These are phyloP conservation scores for Rhopalosiphum padi DNA, from an alignment of 1,140 invertebrate species.

Conservation along the genomic window DNA sequence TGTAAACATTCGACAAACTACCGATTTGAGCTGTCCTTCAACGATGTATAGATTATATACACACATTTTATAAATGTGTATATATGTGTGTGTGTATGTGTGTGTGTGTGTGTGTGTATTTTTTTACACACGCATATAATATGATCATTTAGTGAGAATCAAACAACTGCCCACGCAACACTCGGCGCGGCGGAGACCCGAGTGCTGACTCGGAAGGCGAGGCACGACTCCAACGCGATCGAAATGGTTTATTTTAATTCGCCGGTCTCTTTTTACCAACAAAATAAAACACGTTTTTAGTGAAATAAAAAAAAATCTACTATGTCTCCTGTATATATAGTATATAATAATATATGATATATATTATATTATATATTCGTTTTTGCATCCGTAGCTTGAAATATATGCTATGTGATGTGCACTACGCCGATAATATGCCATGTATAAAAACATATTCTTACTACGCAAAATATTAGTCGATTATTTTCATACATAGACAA, in stretches of 20 bases:
- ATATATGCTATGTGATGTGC: neutral
- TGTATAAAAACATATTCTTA: neutral
- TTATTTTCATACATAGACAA: neutral
- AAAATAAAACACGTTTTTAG: conserved; percentile 23
- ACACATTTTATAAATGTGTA: neutral
- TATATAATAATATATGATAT: too few species aligned
- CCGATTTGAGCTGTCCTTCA: conserved; percentile 24
- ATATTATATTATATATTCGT: neutral
- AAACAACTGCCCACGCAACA: conserved; percentile 38
- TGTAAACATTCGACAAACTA: conserved; percentile 47
- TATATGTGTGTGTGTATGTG: neutral
- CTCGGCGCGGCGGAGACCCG: neutral
- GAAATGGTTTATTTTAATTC: conserved; percentile 10
- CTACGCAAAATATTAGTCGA: neutral
- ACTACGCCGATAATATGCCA: neutral
- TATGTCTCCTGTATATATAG: neutral
- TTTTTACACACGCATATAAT: neutral
- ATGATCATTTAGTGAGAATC: conserved; percentile 32
- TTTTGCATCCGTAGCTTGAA: neutral
- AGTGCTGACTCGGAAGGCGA: conserved; percentile 28
- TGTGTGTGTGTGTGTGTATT: neutral
- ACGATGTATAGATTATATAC: conserved; percentile 17
- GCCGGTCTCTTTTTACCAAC: neutral
- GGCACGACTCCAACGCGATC: conserved; percentile 11
- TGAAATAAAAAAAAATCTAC: neutral